Evolutionary conservation across 2,888 invertebrate genomes (phyloP).

Genomic region (Torymus texanus): DNA sequence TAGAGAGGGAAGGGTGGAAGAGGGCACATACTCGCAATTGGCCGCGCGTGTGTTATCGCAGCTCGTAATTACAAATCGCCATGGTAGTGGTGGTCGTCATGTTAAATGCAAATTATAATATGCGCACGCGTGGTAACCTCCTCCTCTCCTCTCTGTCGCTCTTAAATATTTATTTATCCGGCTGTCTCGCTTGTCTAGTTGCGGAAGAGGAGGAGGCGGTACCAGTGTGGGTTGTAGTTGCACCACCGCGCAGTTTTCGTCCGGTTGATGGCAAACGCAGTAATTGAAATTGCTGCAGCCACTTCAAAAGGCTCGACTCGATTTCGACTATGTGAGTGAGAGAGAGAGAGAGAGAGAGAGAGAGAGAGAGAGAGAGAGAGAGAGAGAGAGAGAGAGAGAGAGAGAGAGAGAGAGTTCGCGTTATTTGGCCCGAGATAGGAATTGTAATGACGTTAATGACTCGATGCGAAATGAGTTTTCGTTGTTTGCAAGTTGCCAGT

Average conservation of each 20-base stretch:
- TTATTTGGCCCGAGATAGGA: constrained; percentile 28
- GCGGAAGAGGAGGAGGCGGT: no score
- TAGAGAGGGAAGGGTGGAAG: not conserved
- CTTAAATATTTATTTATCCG: no score
- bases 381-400: no score
- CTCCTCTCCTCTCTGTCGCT: no score
- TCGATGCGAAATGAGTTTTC: constrained; percentile 10
- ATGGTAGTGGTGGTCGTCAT: not conserved
- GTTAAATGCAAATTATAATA: constrained; percentile 49
- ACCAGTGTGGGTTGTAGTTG: not conserved
- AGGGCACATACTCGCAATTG: constrained; percentile 19
- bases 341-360: not conserved
- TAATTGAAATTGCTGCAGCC: constrained; percentile 31
- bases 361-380: no score
- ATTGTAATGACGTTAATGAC: constrained; percentile 15
- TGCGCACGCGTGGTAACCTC: not conserved
- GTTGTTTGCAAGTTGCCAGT: not conserved
- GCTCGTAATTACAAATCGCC: constrained; percentile 44
- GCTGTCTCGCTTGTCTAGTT: no score
- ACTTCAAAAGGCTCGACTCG: constrained; percentile 28
- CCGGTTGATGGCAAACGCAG: constrained; percentile 3
- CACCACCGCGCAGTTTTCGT: not conserved
- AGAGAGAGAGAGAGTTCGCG: not conserved
- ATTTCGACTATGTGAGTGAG: not conserved
- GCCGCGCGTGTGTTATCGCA: constrained; percentile 18